Evolutionary conservation across 2,113 vertebrate species (phyloP), one percentile per base, ranked within the genome.

Genomic region (Choloepus hoffmanni): DNA sequence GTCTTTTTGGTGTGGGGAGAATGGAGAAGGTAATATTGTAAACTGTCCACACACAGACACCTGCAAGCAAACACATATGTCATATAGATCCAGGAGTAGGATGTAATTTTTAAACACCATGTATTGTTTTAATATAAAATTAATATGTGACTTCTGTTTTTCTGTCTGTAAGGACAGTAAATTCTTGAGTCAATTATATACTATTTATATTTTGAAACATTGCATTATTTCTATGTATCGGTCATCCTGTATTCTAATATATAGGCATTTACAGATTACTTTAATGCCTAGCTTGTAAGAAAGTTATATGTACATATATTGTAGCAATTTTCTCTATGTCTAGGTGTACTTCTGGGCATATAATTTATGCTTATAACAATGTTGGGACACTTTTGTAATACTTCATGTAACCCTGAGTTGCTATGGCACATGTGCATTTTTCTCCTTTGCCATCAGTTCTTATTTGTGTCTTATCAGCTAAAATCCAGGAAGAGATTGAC

Each of bases 1-100:
- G 7, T 11, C 4, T 5, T 4, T 50, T 55, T 55, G n/a, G 4
- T 24, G 62, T 24, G 2, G 36, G 3, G 23, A 55, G 0, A 1
- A 2, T 30, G 21, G 50, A 50, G 16, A 28, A 19, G 7, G 16
- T 36, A 40, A 3, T 18, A 65, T 40, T n/a, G 18, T 7, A 84
- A 67, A 30, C 26, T 43, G 76, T 7, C 40, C 21, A 19, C 23
- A 36, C 13, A 26, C 6, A 33, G 36, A 88, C 28, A 63, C n/a
- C 28, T 30, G 58, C 33, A n/a, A 21, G 43, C 40, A 48, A 28
- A 45, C 2, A 40, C 43, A 63, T 14, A n/a, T 1, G 28, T 6
- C 45, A 5, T 23, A 55, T 40, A 33, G 15, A 26, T 91, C 28
- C 1, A 4, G 33, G 3, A 26, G 43, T 85, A 16, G 19, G 87